phyloP scores from a whole-genome alignment of 2,888 invertebrate genomes.

The Xestia ashworthii region DNA sequence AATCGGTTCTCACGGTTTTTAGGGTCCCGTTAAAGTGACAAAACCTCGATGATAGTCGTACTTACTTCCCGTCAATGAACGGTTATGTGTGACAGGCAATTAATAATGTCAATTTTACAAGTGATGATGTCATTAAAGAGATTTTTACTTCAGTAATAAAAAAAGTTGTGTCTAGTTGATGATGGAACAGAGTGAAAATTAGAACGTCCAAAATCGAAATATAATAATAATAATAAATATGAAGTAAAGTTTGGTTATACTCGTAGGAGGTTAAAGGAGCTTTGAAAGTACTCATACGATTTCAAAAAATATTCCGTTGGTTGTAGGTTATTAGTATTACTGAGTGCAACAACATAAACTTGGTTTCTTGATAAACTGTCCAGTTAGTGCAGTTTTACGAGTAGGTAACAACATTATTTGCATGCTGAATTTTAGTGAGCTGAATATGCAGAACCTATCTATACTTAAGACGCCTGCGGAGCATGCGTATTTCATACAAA shows the following conservation, averaged over 20 bases:
- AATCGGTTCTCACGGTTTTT: slow-evolving; percentile 65
- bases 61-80: slow-evolving; percentile 37
- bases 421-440: no score
- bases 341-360: not conserved
- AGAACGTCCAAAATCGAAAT: not conserved
- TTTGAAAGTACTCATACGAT: not conserved
- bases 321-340: not conserved
- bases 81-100: slow-evolving; percentile 41
- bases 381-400: no score
- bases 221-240: not conserved
- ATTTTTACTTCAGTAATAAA: not conserved
- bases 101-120: slow-evolving; percentile 15
- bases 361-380: no score
- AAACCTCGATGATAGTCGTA: slow-evolving; percentile 32
- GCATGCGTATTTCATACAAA: no score
- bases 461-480: no score
- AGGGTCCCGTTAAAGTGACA: slow-evolving; percentile 51
- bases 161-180: not conserved
- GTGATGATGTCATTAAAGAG: not conserved
- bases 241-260: not conserved
- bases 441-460: no score
- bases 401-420: no score
- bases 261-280: no score
- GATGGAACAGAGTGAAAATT: not conserved
- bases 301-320: not conserved